phyloP scores from a whole-genome alignment of 2,113 vertebrate species.

The Microcebus tavaratra region DNA sequence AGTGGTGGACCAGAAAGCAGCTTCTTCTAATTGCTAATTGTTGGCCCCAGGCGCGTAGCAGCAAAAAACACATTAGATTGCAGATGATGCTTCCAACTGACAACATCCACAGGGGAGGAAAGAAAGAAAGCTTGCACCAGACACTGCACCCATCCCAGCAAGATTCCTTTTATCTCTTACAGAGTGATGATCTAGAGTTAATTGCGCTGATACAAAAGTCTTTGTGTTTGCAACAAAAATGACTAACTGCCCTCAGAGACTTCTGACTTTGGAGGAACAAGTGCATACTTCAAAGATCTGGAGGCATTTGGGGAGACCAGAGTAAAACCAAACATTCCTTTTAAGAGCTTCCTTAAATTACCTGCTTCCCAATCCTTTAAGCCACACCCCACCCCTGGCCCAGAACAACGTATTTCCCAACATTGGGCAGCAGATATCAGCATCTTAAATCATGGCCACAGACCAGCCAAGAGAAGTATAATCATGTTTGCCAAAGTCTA shows the following conservation, averaged over 20 bases:
- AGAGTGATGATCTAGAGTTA: neutral
- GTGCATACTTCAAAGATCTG: neutral
- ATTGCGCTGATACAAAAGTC: neutral
- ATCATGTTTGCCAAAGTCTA: slow-evolving; percentile 57
- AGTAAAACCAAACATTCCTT: neutral
- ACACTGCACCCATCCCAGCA: accelerated
- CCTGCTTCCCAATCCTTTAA: slow-evolving; percentile 11
- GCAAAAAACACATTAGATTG: neutral
- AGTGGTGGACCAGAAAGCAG: neutral
- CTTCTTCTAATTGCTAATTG: neutral
- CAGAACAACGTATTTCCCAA: slow-evolving; percentile 61
- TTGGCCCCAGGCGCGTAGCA: accelerated
- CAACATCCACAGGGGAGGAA: neutral
- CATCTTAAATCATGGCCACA: slow-evolving; percentile 56
- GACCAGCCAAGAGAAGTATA: slow-evolving; percentile 57
- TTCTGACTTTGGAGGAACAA: neutral
- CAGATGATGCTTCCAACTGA: neutral
- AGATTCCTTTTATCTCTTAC: neutral
- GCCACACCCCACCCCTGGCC: neutral
- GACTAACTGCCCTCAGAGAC: neutral
- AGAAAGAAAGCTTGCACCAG: neutral
- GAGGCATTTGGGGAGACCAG: neutral
- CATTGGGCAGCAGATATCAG: neutral
- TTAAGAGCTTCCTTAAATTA: slow-evolving; percentile 11
- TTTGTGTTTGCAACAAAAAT: neutral